These are phyloP conservation scores for Pelosia muscerda DNA, from an alignment of 2,888 invertebrate species.

Conservation along the genomic window DNA sequence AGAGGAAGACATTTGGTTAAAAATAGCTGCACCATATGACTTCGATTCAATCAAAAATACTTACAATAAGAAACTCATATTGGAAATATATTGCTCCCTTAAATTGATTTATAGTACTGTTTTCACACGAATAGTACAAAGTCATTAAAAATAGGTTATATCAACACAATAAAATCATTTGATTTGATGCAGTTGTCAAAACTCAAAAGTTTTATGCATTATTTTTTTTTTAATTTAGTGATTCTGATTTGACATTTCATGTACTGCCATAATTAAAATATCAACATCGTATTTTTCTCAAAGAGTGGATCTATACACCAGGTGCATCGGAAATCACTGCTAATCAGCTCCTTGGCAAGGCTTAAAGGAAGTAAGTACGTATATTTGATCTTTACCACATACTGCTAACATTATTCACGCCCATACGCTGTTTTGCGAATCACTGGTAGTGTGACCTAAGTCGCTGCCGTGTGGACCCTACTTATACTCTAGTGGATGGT, in stretches of 20 bases:
- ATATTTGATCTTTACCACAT: no score
- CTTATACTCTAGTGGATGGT: no score
- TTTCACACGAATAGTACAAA: constrained; percentile 66
- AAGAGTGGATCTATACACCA: no score
- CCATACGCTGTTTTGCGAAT: no score
- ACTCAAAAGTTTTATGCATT: constrained; percentile 59
- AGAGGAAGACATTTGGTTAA: constrained; percentile 68
- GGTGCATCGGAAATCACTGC: no score
- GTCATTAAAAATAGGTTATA: constrained; percentile 69
- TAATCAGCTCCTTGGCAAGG: no score
- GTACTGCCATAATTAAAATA: constrained; percentile 12
- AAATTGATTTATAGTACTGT: constrained; percentile 51
- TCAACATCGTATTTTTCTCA: constrained; percentile 27
- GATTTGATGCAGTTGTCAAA: constrained; percentile 57
- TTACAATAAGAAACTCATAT: constrained; percentile 90
- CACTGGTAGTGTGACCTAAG: no score
- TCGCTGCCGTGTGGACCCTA: no score
- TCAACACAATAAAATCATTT: constrained; percentile 35
- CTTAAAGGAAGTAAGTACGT: no score
- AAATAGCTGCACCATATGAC: constrained; percentile 67
- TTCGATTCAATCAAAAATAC: constrained; percentile 62
- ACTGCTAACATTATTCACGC: no score
- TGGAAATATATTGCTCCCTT: constrained; percentile 56
- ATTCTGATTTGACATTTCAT: constrained; percentile 34
- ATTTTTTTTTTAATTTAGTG: constrained; percentile 38